Percentiles rank a stretch among this genome's conserved stretches.
phyloP scores from a whole-genome alignment of 2,888 invertebrate genomes.

The Sycophila texana region DNA sequence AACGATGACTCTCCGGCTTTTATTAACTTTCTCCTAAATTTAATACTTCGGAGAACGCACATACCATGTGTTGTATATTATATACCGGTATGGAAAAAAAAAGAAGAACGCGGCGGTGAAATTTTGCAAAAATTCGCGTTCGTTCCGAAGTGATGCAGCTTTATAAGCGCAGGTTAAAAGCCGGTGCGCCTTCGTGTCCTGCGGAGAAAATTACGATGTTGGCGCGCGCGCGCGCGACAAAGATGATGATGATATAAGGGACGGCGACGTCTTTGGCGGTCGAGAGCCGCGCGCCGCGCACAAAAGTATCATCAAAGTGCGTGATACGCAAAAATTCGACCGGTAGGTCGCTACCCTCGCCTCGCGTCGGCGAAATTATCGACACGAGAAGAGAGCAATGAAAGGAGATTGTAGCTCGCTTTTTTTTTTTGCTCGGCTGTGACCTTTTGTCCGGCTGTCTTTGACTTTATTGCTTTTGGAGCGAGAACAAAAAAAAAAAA shows the following conservation, averaged over 20 bases:
- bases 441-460: constrained; percentile 8
- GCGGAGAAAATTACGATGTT: constrained; percentile 37
- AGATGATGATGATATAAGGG: constrained; percentile 36
- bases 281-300: not conserved
- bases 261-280: not conserved
- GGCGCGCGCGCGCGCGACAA: constrained; percentile 3
- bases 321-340: constrained; percentile 53
- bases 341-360: constrained; percentile 29
- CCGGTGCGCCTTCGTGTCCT: too few relatives aligned
- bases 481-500: not conserved
- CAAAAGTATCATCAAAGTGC: constrained; percentile 57
- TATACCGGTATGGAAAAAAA: not conserved
- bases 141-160: too few relatives aligned
- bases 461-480: constrained; percentile 14
- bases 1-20: too few relatives aligned
- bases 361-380: constrained; percentile 61
- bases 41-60: too few relatives aligned
- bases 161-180: too few relatives aligned
- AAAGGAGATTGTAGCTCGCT: constrained; percentile 32
- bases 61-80: too few relatives aligned
- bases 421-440: constrained; percentile 21
- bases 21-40: too few relatives aligned
- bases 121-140: too few relatives aligned
- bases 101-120: too few relatives aligned
- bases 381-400: constrained; percentile 13